Evolutionary conservation across 2,113 vertebrate genomes (phyloP), one percentile per base, ranked within the genome.

Genomic region (Pogona vitticeps): DNA sequence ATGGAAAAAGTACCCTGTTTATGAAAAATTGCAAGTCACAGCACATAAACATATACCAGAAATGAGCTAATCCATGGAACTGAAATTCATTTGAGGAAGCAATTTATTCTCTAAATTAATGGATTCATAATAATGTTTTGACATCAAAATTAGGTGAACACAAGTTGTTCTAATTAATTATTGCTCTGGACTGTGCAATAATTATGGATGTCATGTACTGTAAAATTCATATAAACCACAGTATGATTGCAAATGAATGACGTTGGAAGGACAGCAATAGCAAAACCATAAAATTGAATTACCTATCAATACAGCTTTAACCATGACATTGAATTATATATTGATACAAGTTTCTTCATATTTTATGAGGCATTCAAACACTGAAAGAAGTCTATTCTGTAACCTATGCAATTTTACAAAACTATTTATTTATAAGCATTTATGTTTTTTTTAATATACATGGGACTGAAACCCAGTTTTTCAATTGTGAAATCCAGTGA

Each of bases 161-260:
- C 81, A 81, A 42, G 15, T 90, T 88, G 81, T 77, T 61, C 70
- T 92, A 90, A 90, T 90, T 93, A 91, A 93, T 92, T 46, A 10
- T 85, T 90, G 61, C 56, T 92, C 73, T 87, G 26, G 15, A 87
- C 80, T 46, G 63, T 84, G 86, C 72, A 71, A 89, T 90, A 86
- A 90, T 90, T 87, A 76, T 68, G 73, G 88, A 68, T 73, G 58
- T 21, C 13, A n/a, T 0, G 0, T 46, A 26, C 21, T 86, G 83
- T 86, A 67, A 77, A 92, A 89, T 65, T 31, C 83, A 77, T 87
- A 28, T 90, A 91, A 90, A 81, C 12, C 78, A 89, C 82, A 85
- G 82, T 3, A 75, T 17, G 12, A 18, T n/a, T 63, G 70, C 31
- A n/a, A 59, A 77, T 7, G 15, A 14, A 76, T 10, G 23, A 79